Evolutionary conservation across 2,113 vertebrate genomes (phyloP).

Genomic region (Potamarius usumacintae): DNA sequence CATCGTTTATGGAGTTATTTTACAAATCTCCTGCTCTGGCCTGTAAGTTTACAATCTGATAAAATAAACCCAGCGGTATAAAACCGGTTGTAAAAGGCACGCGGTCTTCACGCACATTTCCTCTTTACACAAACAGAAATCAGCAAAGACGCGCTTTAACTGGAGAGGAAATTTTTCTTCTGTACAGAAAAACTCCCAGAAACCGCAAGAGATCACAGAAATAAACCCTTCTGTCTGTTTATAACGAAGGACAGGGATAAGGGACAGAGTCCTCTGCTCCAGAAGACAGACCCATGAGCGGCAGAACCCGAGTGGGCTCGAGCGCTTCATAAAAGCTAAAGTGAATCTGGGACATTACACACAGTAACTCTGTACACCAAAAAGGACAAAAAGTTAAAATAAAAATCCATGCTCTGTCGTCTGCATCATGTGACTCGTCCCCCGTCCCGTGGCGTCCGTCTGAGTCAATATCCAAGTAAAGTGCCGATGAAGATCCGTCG

Average conservation of each 20-base stretch:
- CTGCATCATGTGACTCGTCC: conserved; percentile 25
- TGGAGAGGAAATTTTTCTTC: background rate
- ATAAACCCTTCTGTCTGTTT: conserved; percentile 21
- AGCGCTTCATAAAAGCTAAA: background rate
- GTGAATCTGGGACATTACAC: conserved; percentile 72
- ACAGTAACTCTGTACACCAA: conserved; percentile 70
- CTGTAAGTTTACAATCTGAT: conserved; percentile 56
- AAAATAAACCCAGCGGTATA: conserved; percentile 64
- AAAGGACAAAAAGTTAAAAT: conserved; percentile 54
- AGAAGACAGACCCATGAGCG: conserved; percentile 52
- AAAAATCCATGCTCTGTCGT: conserved; percentile 52
- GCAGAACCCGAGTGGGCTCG: background rate
- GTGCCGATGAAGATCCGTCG: conserved; percentile 54
- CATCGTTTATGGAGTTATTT: conserved; percentile 24
- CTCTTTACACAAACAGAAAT: background rate
- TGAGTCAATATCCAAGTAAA: conserved; percentile 62
- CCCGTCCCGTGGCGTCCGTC: conserved; percentile 35
- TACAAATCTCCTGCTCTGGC: conserved; percentile 42
- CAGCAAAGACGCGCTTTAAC: background rate
- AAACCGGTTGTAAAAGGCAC: conserved; percentile 74
- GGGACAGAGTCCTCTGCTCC: conserved; percentile 16
- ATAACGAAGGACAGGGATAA: conserved; percentile 39
- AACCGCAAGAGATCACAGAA: background rate
- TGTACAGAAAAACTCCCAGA: background rate
- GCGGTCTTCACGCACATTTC: conserved; percentile 62